These are phyloP conservation scores for Lycodopsis pacificus DNA, from an alignment of 2,797 vertebrate genomes.

Conservation along the genomic window DNA sequence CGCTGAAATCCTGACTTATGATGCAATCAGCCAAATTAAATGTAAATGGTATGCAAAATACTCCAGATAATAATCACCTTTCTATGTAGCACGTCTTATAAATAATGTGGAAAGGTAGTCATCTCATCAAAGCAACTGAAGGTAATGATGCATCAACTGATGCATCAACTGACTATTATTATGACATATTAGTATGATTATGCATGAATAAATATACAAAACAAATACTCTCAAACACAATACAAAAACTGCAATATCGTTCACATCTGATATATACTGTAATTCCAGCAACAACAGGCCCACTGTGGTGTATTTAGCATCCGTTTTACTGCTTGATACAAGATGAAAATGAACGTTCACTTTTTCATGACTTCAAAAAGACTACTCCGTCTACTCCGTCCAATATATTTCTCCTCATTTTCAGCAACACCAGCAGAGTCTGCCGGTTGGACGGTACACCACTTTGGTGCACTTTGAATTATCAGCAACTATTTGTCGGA, in stretches of 20 bases:
- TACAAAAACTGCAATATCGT: constrained; percentile 10
- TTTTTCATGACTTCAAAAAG: background rate
- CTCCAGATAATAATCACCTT: constrained; percentile 9
- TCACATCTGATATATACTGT: background rate
- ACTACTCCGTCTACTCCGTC: background rate
- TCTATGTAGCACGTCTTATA: background rate
- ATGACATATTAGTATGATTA: no score
- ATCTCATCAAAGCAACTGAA: constrained; percentile 18
- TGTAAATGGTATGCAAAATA: constrained; percentile 44
- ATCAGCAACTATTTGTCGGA: background rate
- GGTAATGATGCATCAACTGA: constrained; percentile 33
- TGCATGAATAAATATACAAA: background rate
- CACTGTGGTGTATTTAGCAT: background rate
- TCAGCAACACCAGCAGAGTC: background rate
- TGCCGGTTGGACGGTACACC: background rate
- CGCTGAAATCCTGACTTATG: constrained; percentile 13
- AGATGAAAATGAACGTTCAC: background rate
- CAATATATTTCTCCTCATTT: background rate
- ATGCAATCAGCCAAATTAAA: constrained; percentile 35
- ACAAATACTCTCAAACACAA: constrained; percentile 17
- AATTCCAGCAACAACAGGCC: background rate
- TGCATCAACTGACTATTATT: constrained; percentile 19
- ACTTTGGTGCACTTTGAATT: background rate
- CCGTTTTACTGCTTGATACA: background rate
- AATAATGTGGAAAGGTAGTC: constrained; percentile 25